Base-by-base conservation (phyloP, 2,888 invertebrate genomes). In the Ectropis crepuscularia region DNA sequence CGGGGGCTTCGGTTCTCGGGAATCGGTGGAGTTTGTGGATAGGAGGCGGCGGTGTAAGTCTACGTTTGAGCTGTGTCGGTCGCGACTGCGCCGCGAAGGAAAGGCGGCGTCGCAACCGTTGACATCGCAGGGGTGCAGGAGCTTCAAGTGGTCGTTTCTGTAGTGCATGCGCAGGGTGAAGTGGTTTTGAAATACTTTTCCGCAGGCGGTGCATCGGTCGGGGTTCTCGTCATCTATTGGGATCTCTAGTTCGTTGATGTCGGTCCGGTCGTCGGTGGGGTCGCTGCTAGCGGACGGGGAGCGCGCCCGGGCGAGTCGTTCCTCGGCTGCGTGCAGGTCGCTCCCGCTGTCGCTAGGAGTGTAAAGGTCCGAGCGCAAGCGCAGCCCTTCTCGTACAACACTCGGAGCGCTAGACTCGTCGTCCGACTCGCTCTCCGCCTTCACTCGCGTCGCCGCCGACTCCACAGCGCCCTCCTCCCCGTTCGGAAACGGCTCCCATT, bases 71-170 rank as follows among this genome's bases (percentile, higher is more conserved):
- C 92, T 94, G 89, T 93, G 95, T 81, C 93, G 88, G 82, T 90
- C 94, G 81, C 92, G 93, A 90, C 93, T 94, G 86, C 92, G 93
- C 82, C 98, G 97, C 41, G 98, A 98, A 42, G 98, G 98, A 86
- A 98, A 98, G 6, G 97, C 96, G 6, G 98, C 98, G 84, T 97
- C 97, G 87, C 98, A 98, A 1, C 98, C 98, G 78, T 96, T 97
- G 42, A 98, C 96, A 74, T 96, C 97, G 89, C 98, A 98, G 57
- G 96, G 96, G 83, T 98, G 98, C 95, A 97, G 96, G 79, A 98
- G 89, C 85, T 97, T 98, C 73, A 98, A 94, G 87, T 98, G 98
- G 57, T 97, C 97, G 87, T 96, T 98, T 89, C 97, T 96, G 88
- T 97, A 98, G 87, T 98, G 98, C 72, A 97, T 96, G 80, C 97